phyloP scores from a whole-genome alignment of 2,113 vertebrate species.

The Equus przewalskii region DNA sequence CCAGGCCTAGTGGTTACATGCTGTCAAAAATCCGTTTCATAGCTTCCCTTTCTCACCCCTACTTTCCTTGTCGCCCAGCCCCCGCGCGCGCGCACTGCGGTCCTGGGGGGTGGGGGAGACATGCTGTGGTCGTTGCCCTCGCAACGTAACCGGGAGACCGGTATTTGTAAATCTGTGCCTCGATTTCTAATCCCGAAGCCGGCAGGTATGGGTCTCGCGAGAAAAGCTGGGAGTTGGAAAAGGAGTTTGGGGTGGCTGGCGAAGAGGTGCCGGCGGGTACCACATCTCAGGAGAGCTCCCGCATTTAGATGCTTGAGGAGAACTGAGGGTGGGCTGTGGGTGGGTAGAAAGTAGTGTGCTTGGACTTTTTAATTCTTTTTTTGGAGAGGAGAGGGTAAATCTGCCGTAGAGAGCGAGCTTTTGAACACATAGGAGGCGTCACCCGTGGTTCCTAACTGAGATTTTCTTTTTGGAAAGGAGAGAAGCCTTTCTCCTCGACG shows the following conservation, averaged over 20 bases:
- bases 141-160: conserved; percentile 51
- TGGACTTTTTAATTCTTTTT: background rate
- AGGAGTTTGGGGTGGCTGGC: conserved; percentile 55
- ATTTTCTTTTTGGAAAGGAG: conserved; percentile 37
- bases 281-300: background rate
- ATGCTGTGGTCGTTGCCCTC: conserved; percentile 37
- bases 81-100: conserved; percentile 64
- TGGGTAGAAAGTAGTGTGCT: conserved; percentile 28
- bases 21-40: conserved; percentile 69
- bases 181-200: conserved; percentile 76
- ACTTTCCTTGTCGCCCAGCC: conserved; percentile 56
- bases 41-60: conserved; percentile 60
- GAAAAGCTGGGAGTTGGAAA: conserved; percentile 57
- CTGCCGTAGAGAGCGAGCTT: background rate
- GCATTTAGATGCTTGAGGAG: conserved; percentile 36
- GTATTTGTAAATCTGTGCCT: conserved; percentile 80
- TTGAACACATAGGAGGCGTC: conserved; percentile 1
- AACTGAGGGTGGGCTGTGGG: background rate
- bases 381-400: background rate
- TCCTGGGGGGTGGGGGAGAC: background rate
- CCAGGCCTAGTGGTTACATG: conserved; percentile 72
- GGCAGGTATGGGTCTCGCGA: conserved; percentile 77
- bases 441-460: conserved; percentile 12
- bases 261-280: conserved; percentile 47
- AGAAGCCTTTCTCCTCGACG: conserved; percentile 69